These are phyloP conservation scores for Tinea semifulvella DNA, from an alignment of 2,888 invertebrate species.

Conservation along the genomic window DNA sequence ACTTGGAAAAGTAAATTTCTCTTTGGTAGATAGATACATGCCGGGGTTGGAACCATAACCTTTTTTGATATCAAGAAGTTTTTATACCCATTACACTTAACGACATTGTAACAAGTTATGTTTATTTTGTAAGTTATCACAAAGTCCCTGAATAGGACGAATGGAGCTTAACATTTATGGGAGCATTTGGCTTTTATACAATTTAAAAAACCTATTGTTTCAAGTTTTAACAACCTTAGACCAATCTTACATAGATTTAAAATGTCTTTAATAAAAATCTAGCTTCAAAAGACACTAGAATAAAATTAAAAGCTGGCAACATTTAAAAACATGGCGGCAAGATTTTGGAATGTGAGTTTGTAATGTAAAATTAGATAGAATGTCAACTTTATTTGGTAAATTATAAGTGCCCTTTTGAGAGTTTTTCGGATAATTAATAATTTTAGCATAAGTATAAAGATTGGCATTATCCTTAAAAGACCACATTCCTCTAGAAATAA, in stretches of 20 bases:
- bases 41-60: too few relatives aligned
- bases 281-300: too few relatives aligned
- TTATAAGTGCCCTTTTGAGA: slow-evolving; percentile 50
- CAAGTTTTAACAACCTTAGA: neutral
- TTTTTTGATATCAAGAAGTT: too few relatives aligned
- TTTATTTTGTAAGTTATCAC: too few relatives aligned
- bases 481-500: slow-evolving; percentile 61
- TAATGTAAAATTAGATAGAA: neutral
- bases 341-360: neutral
- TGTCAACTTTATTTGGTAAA: slow-evolving; percentile 6
- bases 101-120: too few relatives aligned
- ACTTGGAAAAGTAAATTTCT: too few relatives aligned
- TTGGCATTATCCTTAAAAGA: slow-evolving; percentile 14
- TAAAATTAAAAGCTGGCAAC: neutral
- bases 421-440: slow-evolving; percentile 9
- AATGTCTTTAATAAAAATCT: too few relatives aligned
- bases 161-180: slow-evolving; percentile 1
- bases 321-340: neutral
- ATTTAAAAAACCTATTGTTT: neutral
- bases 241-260: neutral
- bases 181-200: neutral
- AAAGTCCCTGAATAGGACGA: too few relatives aligned
- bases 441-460: slow-evolving; percentile 1
- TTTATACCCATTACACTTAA: too few relatives aligned
- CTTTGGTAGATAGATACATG: too few relatives aligned